Evolutionary conservation across 2,113 vertebrate species (phyloP), one percentile per base, ranked within the genome.

Genomic region (Platycercus adscitus): DNA sequence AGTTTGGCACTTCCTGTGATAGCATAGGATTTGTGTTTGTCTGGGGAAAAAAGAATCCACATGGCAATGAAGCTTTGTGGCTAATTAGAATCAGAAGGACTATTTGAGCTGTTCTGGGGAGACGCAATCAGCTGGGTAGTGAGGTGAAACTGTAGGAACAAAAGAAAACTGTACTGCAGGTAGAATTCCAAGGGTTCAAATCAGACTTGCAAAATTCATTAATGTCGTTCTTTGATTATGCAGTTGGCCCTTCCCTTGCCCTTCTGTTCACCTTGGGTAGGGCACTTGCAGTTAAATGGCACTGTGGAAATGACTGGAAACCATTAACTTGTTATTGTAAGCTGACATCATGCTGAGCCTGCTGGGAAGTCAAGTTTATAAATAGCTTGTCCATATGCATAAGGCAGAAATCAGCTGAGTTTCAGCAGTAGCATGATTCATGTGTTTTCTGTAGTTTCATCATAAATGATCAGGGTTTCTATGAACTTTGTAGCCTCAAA

Each of bases 311-410:
- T 98, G 96, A 97, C 97, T 98, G 98, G 97, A 98, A 98, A 98
- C 97, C 97, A 98, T 98, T 98, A 98, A 97, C 96, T 97, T 98
- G 97, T 98, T 98, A 97, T 98, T 98, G 97, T 98, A 98, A 97
- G 96, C 96, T 98, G 96, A 97, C 97, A 97, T 97, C 63, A 86
- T 94, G 88, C 97, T 96, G 95, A 96, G 95, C 93, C 86, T 98
- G 94, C 97, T 98, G 95, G 97, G 97, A 98, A 98, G 89, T 92
- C 68, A 91, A 96, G 95, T 97, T 97, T 98, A 98, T 98, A 98
- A 98, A 98, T 98, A 98, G 96, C 89, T 97, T 79, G 61, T 96
- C 89, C 94, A 29, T 97, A 95, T 97, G 96, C 66, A 58, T 94
- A 94, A 94, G 68, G 95, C 95, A 94, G 85, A 97, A 98, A 96